Evolutionary conservation across 1,140 invertebrate genomes (phyloP), one percentile per base, ranked within the genome.

Genomic region (Leptestheria dahalacensis): DNA sequence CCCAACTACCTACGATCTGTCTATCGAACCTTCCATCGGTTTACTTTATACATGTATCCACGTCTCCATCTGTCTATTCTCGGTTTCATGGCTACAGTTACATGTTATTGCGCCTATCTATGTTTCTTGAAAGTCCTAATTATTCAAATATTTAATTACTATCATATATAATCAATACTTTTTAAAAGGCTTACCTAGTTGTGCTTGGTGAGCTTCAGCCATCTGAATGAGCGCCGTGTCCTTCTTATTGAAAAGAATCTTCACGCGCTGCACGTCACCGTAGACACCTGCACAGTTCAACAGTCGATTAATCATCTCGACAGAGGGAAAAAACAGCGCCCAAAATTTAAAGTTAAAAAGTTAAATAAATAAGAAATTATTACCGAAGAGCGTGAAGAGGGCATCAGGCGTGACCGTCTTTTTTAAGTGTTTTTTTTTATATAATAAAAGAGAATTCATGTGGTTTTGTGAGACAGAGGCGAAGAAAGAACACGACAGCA

Each of bases 371-470:
- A 77, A 78, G 80, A 78, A 80, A 82, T 78, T 6, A 79, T 84
- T 98, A 98, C 96, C 97, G 90, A 99, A 99, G 84, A 99, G 93
- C 87, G 94, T 99, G 95, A 99, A 99, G 82, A 99, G 92, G 90
- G 93, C 94, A 82, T 99, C 97, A 84, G 95, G 93, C 81, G 93
- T 97, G 83, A 97, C 92, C 86, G 91, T 95, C 95, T 99, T 92
- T 9, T 9, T 9, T 15, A 41, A 41, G 15, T 9, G 15, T 41
- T 52, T 52, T 52, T 52, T 52, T 56, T 56, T 56, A 33, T 56
- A 12, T 12, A 21, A 10, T 54, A 6, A 6, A 12, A 23, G 20
- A 24, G 23, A n/a, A 51, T 24, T 24, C 21, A 52, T 23, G 18
- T 20, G 46, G 50, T 23, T 52, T 25, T 25, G 26, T 11, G 2